Base-by-base conservation (phyloP, 2,888 invertebrate species). In the Villa cingulata region DNA sequence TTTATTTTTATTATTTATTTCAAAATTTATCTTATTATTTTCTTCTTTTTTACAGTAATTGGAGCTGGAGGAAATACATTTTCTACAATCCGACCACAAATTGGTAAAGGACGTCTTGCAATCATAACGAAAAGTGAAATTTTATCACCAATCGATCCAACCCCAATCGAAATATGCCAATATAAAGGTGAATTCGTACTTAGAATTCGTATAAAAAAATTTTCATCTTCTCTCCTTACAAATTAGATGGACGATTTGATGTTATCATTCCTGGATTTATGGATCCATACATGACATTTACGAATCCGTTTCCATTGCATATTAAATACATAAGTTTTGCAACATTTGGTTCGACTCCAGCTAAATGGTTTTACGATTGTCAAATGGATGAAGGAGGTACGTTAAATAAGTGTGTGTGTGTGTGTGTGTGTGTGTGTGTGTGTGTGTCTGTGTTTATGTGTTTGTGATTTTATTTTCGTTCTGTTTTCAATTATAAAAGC, bases 31-130 rank as follows among this genome's bases (percentile, higher is more conserved):
- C 9, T n/a, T 20, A 15, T 12, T 41, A 41, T 32, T 15, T n/a
- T 41, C 15, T 20, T 40, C 27, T 41, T n/a, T 27, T 2, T 16
- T 5, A 41, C 6, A 68, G 68, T 82, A 45, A 72, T 84, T 20
- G 83, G 83, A 12, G 83, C 81, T 10, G 83, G 83, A 5, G 72
- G 70, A n/a, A 83, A 83, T 62, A 74, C 74, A 45, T 83, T 82
- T 58, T 78, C 79, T 3, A 78, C 81, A 56, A 74, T 84, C 29
- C 72, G 84, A 12, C 69, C 77, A 27, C 73, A 70, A 57, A 72
- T 77, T 58, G 75, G 76, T 56, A 65, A 71, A 37, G 71, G 73
- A 23, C 78, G 81, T 0, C 74, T 74, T 48, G 70, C 72, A 15
- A 77, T 79, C 0, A 70, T 70, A 36, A 70, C 72, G 55, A 76